These are phyloP conservation scores for Tethea ocularis DNA, from an alignment of 2,888 invertebrate genomes.

Conservation along the genomic window DNA sequence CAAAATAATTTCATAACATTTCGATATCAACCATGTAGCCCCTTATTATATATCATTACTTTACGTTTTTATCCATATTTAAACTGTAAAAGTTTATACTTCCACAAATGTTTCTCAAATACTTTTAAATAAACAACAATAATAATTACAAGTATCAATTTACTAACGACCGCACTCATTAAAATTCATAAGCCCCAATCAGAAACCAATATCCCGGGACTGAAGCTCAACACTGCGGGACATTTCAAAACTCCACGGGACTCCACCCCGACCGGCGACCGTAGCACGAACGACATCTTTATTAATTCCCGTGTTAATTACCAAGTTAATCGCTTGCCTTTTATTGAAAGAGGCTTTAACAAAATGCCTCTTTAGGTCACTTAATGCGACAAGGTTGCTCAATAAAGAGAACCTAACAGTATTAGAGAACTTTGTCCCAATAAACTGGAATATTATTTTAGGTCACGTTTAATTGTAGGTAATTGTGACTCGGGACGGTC, in stretches of 20 bases:
- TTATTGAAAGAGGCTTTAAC: conserved; percentile 35
- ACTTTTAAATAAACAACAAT: neutral
- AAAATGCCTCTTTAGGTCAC: conserved; percentile 20
- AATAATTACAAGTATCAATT: neutral
- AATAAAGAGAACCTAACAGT: conserved; percentile 33
- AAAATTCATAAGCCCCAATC: neutral
- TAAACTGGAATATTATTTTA: conserved; percentile 57
- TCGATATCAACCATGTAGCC: too few relatives aligned
- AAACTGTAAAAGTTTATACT: too few relatives aligned
- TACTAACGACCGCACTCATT: neutral
- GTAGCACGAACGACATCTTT: conserved; percentile 12
- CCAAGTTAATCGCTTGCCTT: conserved; percentile 30
- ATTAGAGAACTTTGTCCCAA: conserved; percentile 44
- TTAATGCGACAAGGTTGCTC: conserved; percentile 25
- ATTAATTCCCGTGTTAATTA: conserved; percentile 36
- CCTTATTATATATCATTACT: too few relatives aligned
- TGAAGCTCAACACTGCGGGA: neutral
- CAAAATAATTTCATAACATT: too few relatives aligned
- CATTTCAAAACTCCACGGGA: neutral
- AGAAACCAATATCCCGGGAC: neutral
- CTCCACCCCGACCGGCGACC: neutral
- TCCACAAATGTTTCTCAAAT: too few relatives aligned
- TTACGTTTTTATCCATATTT: too few relatives aligned
- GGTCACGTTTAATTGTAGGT: conserved; percentile 50
- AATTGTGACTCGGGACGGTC: conserved; percentile 34